Evolutionary conservation across 1,140 invertebrate species (phyloP), one percentile per base, ranked within the genome.

Genomic region (Aphelinus certus): DNA sequence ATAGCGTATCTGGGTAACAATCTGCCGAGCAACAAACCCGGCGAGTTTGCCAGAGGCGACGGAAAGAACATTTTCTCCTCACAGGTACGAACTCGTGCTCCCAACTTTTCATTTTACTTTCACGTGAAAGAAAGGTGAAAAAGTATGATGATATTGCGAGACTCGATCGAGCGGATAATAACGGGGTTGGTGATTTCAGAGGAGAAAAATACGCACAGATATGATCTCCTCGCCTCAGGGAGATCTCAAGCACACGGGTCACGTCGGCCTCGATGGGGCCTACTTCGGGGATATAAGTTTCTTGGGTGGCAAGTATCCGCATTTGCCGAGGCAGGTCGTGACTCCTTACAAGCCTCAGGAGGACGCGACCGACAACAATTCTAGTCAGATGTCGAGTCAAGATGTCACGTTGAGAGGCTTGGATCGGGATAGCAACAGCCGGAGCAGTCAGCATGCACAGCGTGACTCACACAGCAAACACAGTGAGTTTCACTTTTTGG

Each of bases 211-310:
- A 70, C 90, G 94, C 65, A 92, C 94, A 0, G 96, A 97, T 81
- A 97, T 99, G 97, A 99, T 99, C 78, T 98, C 97, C 7, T 92
- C 93, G 49, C 98, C 98, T 0, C 96, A 99, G 85, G 97, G 96
- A 53, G 97, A 99, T 87, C 91, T 99, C 0, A 96, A 98, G 83
- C 98, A 99, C 83, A 99, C 97, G 0, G 96, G 87, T 1, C 98
- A 99, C 85, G 96, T 99, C 3, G 98, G 98, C 2, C 90, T 98
- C 9, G 98, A 99, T 86, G 98, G 98, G 3, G 95, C 96, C 70
- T 96, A 96, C 83, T 99, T 99, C 85, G 97, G 98, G 0, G 97
- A 98, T 86, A 92, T 99, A 66, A 93, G 95, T 61, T 97, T 96
- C 82, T 88, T 97, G 43, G 92, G 91, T 46, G 91, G 92, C 48